Conservation (phyloP, 2,113 vertebrate genomes). For the Nothocercus nigrocapillus region DNA sequence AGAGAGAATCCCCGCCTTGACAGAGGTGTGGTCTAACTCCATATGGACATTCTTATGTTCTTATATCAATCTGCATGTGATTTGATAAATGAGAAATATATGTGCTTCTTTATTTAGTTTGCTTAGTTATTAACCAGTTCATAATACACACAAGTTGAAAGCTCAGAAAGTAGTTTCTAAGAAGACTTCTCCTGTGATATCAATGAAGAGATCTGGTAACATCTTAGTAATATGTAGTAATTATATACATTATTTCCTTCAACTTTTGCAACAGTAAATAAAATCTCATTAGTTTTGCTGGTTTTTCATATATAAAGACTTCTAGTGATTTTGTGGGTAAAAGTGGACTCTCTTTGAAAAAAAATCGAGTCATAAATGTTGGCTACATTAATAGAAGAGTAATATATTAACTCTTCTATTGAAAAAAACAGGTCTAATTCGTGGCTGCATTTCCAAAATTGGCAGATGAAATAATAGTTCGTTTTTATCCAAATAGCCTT, state of each 20-base stretch:
- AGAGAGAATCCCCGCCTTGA: slow-evolving; percentile 48
- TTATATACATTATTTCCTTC: not conserved
- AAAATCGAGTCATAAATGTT: not conserved
- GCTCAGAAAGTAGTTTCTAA: not conserved
- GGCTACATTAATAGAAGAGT: not conserved
- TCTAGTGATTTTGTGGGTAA: not conserved
- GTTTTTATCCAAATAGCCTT: not conserved
- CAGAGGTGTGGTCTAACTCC: slow-evolving; percentile 67
- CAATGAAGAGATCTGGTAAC: not conserved
- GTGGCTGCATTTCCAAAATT: not conserved
- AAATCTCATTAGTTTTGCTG: not conserved
- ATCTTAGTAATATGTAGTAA: not conserved
- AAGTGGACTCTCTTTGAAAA: not conserved
- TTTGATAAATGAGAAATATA: slow-evolving; percentile 17
- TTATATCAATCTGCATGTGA: slow-evolving; percentile 40
- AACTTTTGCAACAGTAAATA: not conserved
- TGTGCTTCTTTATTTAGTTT: not conserved
- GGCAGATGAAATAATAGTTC: not conserved
- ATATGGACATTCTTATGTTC: slow-evolving; percentile 70
- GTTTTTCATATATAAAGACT: not conserved
- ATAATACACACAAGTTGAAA: not conserved
- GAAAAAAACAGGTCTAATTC: not conserved
- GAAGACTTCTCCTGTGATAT: not conserved
- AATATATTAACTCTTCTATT: not conserved
- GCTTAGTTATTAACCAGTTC: slow-evolving; percentile 11